phyloP scores from a whole-genome alignment of 2,888 invertebrate species.

The Mellilla xanthometata region DNA sequence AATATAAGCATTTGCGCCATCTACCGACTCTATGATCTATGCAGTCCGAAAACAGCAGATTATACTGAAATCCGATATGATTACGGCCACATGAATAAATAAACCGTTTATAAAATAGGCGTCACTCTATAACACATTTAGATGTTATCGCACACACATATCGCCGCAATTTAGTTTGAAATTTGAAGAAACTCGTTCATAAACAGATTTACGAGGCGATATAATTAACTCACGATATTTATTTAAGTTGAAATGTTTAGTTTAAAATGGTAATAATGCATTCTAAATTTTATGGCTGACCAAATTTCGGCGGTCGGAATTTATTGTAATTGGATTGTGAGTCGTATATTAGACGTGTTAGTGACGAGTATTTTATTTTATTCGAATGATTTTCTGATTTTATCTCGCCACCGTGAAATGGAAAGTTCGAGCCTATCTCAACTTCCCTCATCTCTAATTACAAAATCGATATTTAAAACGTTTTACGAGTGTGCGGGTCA shows the following conservation, averaged over 20 bases:
- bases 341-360: conserved; percentile 9
- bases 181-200: conserved; percentile 26
- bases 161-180: conserved; percentile 21
- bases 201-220: conserved; percentile 37
- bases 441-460: conserved; percentile 16
- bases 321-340: conserved; percentile 14
- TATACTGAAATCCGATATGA: conserved; percentile 22
- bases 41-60: conserved; percentile 10
- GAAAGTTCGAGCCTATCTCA: conserved; percentile 26
- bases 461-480: conserved; percentile 20
- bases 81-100: conserved; percentile 20
- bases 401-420: conserved; percentile 28
- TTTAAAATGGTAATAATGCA: conserved; percentile 39
- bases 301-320: neutral
- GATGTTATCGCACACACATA: conserved; percentile 21
- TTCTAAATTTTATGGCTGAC: conserved; percentile 25
- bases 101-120: conserved; percentile 23
- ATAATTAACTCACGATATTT: conserved; percentile 41
- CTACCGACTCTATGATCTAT: neutral
- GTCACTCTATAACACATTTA: conserved; percentile 25
- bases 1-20: too few relatives aligned
- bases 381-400: conserved; percentile 14
- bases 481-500: conserved; percentile 7
- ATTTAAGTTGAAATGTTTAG: conserved; percentile 39
- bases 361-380: neutral